Percentiles rank a stretch among this genome's conserved stretches.
Conservation (phyloP, 2,113 vertebrate genomes). For the Tachuris rubrigastra region DNA sequence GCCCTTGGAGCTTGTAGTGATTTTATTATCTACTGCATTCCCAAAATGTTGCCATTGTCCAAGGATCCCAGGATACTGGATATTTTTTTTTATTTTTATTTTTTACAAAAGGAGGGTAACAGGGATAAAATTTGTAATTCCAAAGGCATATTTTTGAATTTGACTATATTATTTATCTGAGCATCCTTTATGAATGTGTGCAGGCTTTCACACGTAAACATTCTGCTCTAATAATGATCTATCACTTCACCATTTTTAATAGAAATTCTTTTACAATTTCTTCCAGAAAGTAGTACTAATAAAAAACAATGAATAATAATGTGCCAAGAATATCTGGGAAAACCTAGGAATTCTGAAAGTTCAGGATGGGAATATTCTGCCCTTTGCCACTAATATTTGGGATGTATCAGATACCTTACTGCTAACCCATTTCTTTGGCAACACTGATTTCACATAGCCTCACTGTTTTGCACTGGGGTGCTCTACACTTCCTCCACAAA, state of each 20-base stretch:
- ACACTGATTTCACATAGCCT: background rate
- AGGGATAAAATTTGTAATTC: background rate
- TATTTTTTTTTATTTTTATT: background rate
- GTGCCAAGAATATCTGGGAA: background rate
- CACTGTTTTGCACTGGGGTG: background rate
- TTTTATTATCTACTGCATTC: background rate
- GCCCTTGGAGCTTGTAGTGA: background rate
- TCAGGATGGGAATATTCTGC: background rate
- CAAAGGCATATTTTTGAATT: background rate
- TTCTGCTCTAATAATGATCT: background rate
- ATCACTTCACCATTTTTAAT: background rate
- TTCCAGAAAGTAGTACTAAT: background rate
- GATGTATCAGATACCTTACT: background rate
- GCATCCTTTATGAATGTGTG: background rate
- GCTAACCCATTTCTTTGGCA: background rate
- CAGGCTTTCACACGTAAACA: background rate
- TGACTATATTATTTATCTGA: background rate
- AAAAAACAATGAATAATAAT: background rate
- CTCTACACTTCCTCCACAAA: background rate
- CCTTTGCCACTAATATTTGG: background rate
- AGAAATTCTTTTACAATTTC: background rate
- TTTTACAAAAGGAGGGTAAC: background rate
- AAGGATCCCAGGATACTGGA: background rate
- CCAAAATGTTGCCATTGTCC: background rate
- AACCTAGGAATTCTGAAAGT: background rate